A percentile compares a stretch with the other conserved stretches of the same genome.
phyloP scores from a whole-genome alignment of 2,797 vertebrate genomes.

The Hozukius guyotensis region DNA sequence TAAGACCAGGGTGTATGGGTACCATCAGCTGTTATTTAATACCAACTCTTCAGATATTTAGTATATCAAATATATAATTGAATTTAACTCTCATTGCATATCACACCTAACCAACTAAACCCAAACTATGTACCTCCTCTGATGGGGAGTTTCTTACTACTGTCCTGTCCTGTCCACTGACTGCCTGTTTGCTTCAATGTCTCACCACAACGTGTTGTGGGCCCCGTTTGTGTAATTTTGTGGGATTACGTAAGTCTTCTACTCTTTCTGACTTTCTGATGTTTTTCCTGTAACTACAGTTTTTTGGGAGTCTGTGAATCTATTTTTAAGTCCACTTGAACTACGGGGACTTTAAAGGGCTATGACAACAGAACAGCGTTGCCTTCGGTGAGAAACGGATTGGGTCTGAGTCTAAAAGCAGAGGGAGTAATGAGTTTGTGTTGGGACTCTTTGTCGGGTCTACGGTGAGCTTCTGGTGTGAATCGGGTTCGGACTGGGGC shows the following conservation, averaged over 20 bases:
- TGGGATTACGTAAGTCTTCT: not conserved
- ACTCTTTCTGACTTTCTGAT: not conserved
- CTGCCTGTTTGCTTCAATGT: not conserved
- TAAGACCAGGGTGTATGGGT: too few relatives aligned
- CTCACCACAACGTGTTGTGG: not conserved
- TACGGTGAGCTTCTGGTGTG: constrained; percentile 48
- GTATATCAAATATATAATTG: not conserved
- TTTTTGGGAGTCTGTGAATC: not conserved
- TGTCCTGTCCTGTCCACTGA: constrained; percentile 1
- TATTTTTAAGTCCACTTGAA: not conserved
- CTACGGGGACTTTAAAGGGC: not conserved
- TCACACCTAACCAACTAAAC: constrained; percentile 40
- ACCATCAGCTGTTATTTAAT: not conserved
- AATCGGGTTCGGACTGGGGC: constrained; percentile 23
- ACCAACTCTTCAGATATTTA: not conserved
- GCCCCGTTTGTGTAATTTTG: not conserved
- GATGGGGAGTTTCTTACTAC: not conserved
- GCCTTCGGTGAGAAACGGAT: not conserved
- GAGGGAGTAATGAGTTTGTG: not conserved
- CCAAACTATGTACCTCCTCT: not conserved
- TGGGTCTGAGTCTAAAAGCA: not conserved
- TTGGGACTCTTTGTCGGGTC: not conserved
- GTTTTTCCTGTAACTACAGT: not conserved
- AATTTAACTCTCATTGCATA: not conserved
- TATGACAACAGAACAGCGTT: not conserved